A percentile compares a stretch with the other conserved stretches of the same genome.
Conservation (phyloP, 2,113 vertebrate genomes). For the Entosphenus tridentatus region DNA sequence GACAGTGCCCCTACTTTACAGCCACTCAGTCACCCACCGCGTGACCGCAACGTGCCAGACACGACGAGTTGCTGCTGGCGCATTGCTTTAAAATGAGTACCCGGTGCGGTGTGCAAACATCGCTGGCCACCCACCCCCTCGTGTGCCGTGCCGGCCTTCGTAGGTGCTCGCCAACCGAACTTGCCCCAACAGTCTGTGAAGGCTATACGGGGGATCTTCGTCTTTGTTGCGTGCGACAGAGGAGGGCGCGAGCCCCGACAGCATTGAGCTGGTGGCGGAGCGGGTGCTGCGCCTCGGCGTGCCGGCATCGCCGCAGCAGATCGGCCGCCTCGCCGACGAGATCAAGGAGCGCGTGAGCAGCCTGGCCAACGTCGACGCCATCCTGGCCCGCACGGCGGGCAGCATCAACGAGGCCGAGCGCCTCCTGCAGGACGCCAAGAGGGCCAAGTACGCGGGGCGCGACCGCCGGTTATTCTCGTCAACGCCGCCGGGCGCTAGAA, state of each 20-base stretch:
- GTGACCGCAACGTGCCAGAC: too few species aligned
- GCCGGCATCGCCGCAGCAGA: conserved; percentile 65
- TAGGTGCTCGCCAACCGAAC: conserved; percentile 4
- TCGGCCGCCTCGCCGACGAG: conserved; percentile 58
- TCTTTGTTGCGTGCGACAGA: conserved; percentile 24
- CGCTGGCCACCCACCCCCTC: too few species aligned
- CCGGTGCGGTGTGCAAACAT: too few species aligned
- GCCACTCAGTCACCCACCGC: too few species aligned
- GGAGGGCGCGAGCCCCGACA: conserved; percentile 69
- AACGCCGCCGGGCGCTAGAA: too few species aligned
- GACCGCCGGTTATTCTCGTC: too few species aligned
- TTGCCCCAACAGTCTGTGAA: background rate
- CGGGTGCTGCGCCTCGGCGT: conserved; percentile 84
- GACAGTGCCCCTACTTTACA: too few species aligned
- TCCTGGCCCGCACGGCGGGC: conserved; percentile 55
- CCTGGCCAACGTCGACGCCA: conserved; percentile 57
- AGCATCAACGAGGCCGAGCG: conserved; percentile 56
- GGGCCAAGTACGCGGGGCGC: conserved; percentile 32
- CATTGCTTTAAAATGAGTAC: too few species aligned
- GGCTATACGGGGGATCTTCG: background rate
- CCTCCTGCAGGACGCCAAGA: conserved; percentile 52
- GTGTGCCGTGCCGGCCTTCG: background rate
- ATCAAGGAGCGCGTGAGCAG: conserved; percentile 63
- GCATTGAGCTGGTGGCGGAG: conserved; percentile 69
- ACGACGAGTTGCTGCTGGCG: too few species aligned